Base-by-base conservation (phyloP, 2,888 invertebrate genomes). In the Thereva unica region DNA sequence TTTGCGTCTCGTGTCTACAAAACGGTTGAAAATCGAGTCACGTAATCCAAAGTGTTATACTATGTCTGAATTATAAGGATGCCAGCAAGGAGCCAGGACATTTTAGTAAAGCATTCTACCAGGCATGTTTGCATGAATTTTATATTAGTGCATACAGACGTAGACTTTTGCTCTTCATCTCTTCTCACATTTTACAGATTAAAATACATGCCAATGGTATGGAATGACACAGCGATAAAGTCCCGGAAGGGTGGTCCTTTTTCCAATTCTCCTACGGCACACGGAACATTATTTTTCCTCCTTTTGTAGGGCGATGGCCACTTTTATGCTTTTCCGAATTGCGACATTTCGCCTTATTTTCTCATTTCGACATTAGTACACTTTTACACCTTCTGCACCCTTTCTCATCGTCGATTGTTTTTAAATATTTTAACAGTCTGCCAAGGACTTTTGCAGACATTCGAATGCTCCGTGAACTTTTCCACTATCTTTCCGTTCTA, bases 41-140 rank as follows among this genome's bases (percentile, higher is more conserved):
- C 73, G 73, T 73, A 71, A 71, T 72, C 67, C 69, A 72, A 71
- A 72, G 73, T 73, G 72, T 71, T 73, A 71, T 71, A 72, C 72
- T 72, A 72, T 71, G 71, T 72, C 72, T 72, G 72, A 72, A 73
- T 73, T 71, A 73, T 72, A 72, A 72, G 71, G 71, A 68, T 71
- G 71, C 71, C 71, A 68, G 67, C 34, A 64, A 64, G 53, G 64
- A 42, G 53, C 40, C 34, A 12, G 53, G 53, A 53, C 53, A 44
- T 53, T 53, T 64, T 53, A 53, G 42, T 44, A 53, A 53, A 53
- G 53, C 53, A n/a, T 42, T 64, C 44, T 40, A 52, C 35, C 53
- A 37, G 37, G 42, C 52, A 53, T 64, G 64, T 64, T 64, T 53
- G 64, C 53, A 64, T 64, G 53, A 52, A 64, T 64, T 53, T 64